Evolutionary conservation across 2,113 vertebrate species (phyloP).

Genomic region (Motacilla tschutschensis): DNA sequence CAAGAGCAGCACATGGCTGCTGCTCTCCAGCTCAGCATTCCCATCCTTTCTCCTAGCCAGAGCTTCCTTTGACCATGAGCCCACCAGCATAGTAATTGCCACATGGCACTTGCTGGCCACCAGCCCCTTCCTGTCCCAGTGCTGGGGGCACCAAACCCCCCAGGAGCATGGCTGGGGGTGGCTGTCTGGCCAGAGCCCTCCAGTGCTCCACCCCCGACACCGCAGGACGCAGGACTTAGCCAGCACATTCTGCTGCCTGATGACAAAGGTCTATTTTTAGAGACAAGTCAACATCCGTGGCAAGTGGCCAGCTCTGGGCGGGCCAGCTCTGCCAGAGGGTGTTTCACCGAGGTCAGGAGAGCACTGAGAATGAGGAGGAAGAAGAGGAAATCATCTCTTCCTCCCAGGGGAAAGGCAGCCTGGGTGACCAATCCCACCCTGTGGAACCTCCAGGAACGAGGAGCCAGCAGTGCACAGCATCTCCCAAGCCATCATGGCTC

Average conservation of each 20-base stretch:
- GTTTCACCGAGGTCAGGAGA: not conserved
- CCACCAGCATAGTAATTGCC: not conserved
- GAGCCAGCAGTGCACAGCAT: not conserved
- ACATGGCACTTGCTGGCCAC: not conserved
- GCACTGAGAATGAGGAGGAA: not conserved
- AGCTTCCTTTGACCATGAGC: not conserved
- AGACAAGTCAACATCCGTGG: not conserved
- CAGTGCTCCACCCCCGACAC: rapidly evolving
- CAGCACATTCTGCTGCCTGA: not conserved
- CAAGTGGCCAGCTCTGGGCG: not conserved
- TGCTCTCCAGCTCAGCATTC: not conserved
- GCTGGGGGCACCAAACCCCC: not conserved
- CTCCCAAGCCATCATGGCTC: not conserved
- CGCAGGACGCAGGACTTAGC: rapidly evolving
- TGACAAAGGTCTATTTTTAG: slow-evolving; percentile 36
- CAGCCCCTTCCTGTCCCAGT: not conserved
- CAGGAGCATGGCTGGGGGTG: rapidly evolving
- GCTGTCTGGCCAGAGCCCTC: not conserved
- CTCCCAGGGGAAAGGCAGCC: not conserved
- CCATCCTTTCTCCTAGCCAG: not conserved
- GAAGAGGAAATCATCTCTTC: not conserved
- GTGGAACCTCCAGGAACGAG: not conserved
- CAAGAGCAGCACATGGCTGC: rapidly evolving
- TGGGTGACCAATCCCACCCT: not conserved
- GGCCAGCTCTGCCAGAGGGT: not conserved